Percentiles rank a stretch among this genome's conserved stretches.
Conservation (phyloP, 1,140 invertebrate species). For the Drosophila bocqueti region DNA sequence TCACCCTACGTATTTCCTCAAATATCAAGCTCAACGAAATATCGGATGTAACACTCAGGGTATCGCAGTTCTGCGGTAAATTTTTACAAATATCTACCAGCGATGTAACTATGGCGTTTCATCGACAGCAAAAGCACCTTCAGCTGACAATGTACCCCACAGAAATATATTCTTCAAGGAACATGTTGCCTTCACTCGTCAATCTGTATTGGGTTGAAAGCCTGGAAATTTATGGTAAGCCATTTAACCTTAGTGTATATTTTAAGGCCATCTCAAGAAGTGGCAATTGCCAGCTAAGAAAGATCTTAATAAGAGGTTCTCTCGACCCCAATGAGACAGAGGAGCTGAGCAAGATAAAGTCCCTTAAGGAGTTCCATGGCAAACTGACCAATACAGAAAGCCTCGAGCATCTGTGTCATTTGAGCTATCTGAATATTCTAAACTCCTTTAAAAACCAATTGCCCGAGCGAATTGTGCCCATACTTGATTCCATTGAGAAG, state of each 20-base stretch:
- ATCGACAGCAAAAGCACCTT: not conserved
- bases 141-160: not conserved
- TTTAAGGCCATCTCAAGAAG: not conserved
- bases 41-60: not conserved
- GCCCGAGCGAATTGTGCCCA: too few species aligned
- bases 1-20: not conserved
- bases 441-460: not conserved
- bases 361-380: constrained; percentile 1
- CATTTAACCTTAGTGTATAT: not conserved
- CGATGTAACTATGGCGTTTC: not conserved
- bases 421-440: not conserved
- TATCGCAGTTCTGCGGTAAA: not conserved
- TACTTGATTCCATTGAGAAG: too few species aligned
- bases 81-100: not conserved
- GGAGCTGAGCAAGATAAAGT: constrained; percentile 1
- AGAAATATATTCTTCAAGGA: not conserved
- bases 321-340: constrained; percentile 9
- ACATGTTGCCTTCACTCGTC: not conserved
- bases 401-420: not conserved
- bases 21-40: not conserved
- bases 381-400: not conserved
- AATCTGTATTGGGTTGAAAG: not conserved
- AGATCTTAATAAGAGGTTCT: not conserved
- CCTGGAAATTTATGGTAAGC: not conserved
- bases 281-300: not conserved